phyloP scores from a whole-genome alignment of 2,888 invertebrate species.

The Lumbricus terrestris region DNA sequence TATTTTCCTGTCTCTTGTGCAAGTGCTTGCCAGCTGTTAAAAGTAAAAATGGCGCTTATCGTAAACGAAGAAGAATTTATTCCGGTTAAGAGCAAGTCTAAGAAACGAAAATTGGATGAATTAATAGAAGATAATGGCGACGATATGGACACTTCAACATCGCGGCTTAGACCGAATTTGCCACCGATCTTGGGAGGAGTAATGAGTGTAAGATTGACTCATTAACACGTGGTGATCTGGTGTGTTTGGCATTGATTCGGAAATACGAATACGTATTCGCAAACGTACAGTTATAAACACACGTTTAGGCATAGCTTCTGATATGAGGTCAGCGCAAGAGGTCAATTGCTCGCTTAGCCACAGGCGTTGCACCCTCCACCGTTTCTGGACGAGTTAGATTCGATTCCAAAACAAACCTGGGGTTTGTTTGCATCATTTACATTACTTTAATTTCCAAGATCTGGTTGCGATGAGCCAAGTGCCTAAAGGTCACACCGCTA shows the following conservation, averaged over 20 bases:
- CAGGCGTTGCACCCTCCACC: no score
- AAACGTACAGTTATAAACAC: not conserved
- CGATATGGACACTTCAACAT: conserved; percentile 41
- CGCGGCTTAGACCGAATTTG: conserved; percentile 46
- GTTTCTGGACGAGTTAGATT: no score
- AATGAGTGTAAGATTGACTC: conserved; percentile 40
- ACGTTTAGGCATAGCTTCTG: no score
- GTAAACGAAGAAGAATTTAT: not conserved
- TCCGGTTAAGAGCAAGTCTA: not conserved
- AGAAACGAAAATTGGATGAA: conserved; percentile 16
- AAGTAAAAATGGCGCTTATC: not conserved
- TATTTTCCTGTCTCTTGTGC: not conserved
- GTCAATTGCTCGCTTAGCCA: no score
- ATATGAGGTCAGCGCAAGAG: no score
- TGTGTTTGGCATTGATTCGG: not conserved
- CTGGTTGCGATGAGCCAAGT: no score
- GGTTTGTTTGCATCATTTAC: no score
- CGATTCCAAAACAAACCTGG: no score
- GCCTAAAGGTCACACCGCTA: no score
- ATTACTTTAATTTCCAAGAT: no score
- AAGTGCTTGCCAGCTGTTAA: not conserved
- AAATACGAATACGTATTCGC: not conserved
- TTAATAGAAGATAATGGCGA: not conserved
- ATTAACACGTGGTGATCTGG: not conserved
- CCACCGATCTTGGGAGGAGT: conserved; percentile 53